A percentile compares a stretch with the other conserved stretches of the same genome.
phyloP scores from a whole-genome alignment of 1,140 invertebrate genomes.

The Drosophila saltans region DNA sequence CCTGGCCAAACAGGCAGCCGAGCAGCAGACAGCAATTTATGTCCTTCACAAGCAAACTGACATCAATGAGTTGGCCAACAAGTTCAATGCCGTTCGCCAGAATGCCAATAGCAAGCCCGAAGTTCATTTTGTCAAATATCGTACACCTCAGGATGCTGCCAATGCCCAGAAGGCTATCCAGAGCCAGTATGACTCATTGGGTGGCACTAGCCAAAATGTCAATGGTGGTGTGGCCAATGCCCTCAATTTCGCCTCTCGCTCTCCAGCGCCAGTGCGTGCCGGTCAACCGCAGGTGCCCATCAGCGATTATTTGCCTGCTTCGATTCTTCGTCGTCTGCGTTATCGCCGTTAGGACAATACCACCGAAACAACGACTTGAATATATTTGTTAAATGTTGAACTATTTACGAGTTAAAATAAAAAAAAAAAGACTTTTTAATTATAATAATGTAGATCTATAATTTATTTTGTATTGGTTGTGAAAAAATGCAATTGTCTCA shows the following conservation, averaged over 20 bases:
- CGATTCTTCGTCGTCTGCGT: constrained; percentile 67
- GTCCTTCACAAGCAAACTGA: constrained; percentile 72
- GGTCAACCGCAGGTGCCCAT: constrained; percentile 42
- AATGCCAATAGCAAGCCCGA: constrained; percentile 65
- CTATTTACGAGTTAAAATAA: constrained; percentile 42
- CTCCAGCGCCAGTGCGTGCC: constrained; percentile 33
- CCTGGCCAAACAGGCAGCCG: constrained; percentile 67
- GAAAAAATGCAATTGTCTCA: background rate
- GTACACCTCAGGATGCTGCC: constrained; percentile 72
- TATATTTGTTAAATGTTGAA: constrained; percentile 22
- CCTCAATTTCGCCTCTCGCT: constrained; percentile 73
- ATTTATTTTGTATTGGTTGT: background rate
- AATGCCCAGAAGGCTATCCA: constrained; percentile 72
- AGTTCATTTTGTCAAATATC: constrained; percentile 78
- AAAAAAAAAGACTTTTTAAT: constrained; percentile 21
- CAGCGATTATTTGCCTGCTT: constrained; percentile 68
- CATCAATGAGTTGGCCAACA: constrained; percentile 65
- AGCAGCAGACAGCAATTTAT: constrained; percentile 72
- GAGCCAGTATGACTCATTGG: constrained; percentile 68
- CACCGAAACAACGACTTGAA: background rate
- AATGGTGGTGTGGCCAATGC: constrained; percentile 77
- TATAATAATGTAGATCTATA: background rate
- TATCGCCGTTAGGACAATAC: constrained; percentile 43
- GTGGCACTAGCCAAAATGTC: constrained; percentile 62
- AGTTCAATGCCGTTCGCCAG: constrained; percentile 66